Evolutionary conservation across 1,140 invertebrate genomes (phyloP), one percentile per base, ranked within the genome.

Genomic region (Trichoplusia ni): DNA sequence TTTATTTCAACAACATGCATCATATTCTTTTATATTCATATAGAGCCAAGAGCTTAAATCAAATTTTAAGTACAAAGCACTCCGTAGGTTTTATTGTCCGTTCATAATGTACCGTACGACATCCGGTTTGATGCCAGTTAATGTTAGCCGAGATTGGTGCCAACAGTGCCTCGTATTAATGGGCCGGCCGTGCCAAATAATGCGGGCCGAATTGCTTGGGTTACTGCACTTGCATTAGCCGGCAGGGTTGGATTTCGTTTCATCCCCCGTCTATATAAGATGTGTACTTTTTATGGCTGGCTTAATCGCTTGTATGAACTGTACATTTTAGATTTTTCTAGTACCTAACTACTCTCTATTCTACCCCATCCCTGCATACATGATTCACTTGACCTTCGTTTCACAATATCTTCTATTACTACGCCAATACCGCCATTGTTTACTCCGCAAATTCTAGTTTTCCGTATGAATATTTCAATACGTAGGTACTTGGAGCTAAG

Each of bases 101-200:
- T 86, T 83, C 76, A 84, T 86, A 84, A 84, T 79, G 78, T 75
- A 60, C 71, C 77, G 71, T 83, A 81, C 75, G 83, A 86, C 82
- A 82, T 89, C 83, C 80, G 81, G 79, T 86, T 78, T 79, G 79
- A 83, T 81, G 81, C 61, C 77, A 76, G 78, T 81, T 82, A 85
- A 84, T 84, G 80, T 83, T 71, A 69, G 68, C 25, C 67, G 63
- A 60, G 73, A 71, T 66, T 69, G 73, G 69, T 87, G 84, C 84
- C 86, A 89, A 74, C 56, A 60, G 72, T 72, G 65, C 63, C 65
- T 66, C 67, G 69, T 81, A 77, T 58, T 88, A 86, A 89, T 86
- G 80, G 79, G 63, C 42, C 58, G 49, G 62, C 62, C 51, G 78
- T 89, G 86, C 86, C 86, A 89, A 87, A 75, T 87, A 87, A 74